Evolutionary conservation across 2,113 vertebrate species (phyloP).

Genomic region (Ceyx margarethae): DNA sequence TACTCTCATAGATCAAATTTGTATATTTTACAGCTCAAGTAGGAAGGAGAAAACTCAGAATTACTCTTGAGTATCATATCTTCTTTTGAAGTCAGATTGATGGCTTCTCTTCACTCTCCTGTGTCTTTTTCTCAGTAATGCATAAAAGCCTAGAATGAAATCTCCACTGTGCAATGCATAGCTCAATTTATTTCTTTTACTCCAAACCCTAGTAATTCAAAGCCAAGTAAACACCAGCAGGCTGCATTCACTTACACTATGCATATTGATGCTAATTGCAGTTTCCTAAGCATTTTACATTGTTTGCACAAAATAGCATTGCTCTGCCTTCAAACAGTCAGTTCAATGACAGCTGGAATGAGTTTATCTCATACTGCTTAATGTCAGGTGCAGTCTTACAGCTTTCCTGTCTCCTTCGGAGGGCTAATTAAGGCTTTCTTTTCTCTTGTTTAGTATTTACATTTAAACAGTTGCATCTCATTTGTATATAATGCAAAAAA

Average conservation of each 20-base stretch:
- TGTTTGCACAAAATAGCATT: slow-evolving; percentile 74
- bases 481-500: slow-evolving; percentile 42
- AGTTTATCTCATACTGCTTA: slow-evolving; percentile 66
- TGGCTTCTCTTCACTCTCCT: background rate
- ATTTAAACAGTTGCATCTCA: slow-evolving; percentile 68
- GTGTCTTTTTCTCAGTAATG: slow-evolving; percentile 7
- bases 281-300: slow-evolving; percentile 71
- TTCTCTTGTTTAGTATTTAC: slow-evolving; percentile 73
- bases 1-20: background rate
- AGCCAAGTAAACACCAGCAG: slow-evolving; percentile 74
- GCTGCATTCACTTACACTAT: slow-evolving; percentile 71
- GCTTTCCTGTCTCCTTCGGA: slow-evolving; percentile 68
- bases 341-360: slow-evolving; percentile 71
- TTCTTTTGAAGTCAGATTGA: slow-evolving; percentile 29
- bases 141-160: slow-evolving; percentile 23
- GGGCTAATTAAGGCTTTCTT: slow-evolving; percentile 65
- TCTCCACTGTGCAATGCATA: slow-evolving; percentile 46
- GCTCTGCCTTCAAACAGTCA: slow-evolving; percentile 70
- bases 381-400: slow-evolving; percentile 73
- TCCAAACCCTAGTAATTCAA: slow-evolving; percentile 60
- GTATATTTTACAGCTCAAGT: background rate
- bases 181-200: slow-evolving; percentile 63
- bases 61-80: background rate
- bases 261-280: slow-evolving; percentile 74
- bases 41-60: background rate